A percentile compares a stretch with the other conserved stretches of the same genome.
Conservation (phyloP, 2,113 vertebrate species). For the Cynoglossus semilaevis region DNA sequence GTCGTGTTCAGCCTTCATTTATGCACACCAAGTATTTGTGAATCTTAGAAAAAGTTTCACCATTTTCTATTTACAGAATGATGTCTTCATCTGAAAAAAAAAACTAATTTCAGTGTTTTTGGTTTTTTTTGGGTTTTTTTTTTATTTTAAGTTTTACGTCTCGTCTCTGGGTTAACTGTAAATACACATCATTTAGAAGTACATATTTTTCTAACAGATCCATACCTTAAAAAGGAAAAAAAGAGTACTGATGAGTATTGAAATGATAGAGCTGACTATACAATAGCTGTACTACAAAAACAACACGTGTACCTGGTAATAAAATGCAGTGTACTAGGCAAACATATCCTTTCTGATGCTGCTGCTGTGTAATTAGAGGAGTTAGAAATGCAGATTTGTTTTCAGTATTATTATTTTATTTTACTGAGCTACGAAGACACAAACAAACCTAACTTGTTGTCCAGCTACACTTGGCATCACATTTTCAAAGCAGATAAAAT, state of each 20-base stretch:
- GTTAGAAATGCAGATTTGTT: slow-evolving; percentile 39
- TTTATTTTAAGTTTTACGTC: slow-evolving; percentile 23
- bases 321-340: slow-evolving; percentile 16
- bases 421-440: slow-evolving; percentile 23
- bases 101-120: slow-evolving; percentile 11
- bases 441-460: slow-evolving; percentile 4
- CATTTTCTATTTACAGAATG: not conserved
- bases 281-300: slow-evolving; percentile 25
- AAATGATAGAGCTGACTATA: slow-evolving; percentile 22
- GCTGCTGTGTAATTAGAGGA: slow-evolving; percentile 47
- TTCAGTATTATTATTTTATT: slow-evolving; percentile 61
- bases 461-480: slow-evolving; percentile 25
- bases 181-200: slow-evolving; percentile 48
- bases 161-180: slow-evolving; percentile 42
- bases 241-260: slow-evolving; percentile 53
- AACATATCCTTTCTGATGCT: slow-evolving; percentile 40
- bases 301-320: slow-evolving; percentile 20
- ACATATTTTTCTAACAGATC: slow-evolving; percentile 36
- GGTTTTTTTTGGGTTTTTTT: too few species aligned
- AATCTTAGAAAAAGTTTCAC: slow-evolving; percentile 9
- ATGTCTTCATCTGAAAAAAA: slow-evolving; percentile 8
- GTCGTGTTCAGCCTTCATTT: slow-evolving; percentile 2
- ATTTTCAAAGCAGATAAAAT: slow-evolving; percentile 39
- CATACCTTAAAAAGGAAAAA: slow-evolving; percentile 34
- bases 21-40: slow-evolving; percentile 12